Evolutionary conservation across 2,797 vertebrate genomes (phyloP), one percentile per base, ranked within the genome.

Genomic region (Galaxias olidus): DNA sequence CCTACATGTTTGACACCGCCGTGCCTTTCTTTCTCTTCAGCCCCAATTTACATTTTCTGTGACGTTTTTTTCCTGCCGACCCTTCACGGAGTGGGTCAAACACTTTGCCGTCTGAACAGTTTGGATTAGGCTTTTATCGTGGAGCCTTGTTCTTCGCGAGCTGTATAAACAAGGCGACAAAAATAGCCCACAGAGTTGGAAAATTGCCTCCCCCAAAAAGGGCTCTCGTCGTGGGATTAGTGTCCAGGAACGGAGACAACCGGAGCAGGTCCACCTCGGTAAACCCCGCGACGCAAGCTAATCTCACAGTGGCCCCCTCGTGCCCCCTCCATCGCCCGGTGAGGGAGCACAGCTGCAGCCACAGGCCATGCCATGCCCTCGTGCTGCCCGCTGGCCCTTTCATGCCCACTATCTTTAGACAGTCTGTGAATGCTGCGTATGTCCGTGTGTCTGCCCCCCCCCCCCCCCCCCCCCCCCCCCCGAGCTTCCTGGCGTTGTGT

Each of bases 231-330:
- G 75, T 62, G 74, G 84, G 86, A 87, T 87, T 80, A 84, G 71
- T 44, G 72, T 70, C 61, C 30, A 48, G 15, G 82, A 73, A 73
- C 74, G 67, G 62, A 53, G 70, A 76, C 70, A 78, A 69, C 77
- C 76, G 72, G 63, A 73, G 4, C 8, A n/a, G 20, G 2, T 2
- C 30, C 78, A 84, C 82, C 84, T 82, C 85, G 78, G 70, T 56
- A 68, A 71, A 76, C 8, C 61, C 72, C 83, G 85, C 86, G 78
- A 81, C n/a, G n/a, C 74, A 4, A 42, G 72, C 75, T 86, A 85
- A 89, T 89, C 86, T 89, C 78, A 84, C 88, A 89, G 89, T 88
- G 86, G 77, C 8, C 18, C 83, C 61, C 74, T 73, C 77, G 80
- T 65, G 78, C 83, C 87, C 76, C 69, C 54, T 62, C 18, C 51